Evolutionary conservation across 1,140 invertebrate genomes (phyloP).

Genomic region (Drosophila repletoides): DNA sequence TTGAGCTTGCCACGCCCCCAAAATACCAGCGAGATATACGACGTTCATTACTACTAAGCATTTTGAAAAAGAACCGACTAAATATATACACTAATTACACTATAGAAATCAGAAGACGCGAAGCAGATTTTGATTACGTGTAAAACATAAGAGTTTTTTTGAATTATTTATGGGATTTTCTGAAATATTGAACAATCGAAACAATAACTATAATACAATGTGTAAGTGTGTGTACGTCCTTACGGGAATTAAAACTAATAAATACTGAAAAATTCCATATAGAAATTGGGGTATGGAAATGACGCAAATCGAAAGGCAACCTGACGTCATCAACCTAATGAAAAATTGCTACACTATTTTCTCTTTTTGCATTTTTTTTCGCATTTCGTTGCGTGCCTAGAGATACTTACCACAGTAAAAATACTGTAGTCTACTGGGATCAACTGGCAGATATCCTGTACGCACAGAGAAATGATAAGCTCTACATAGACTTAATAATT

Average conservation of each 20-base stretch:
- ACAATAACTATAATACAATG: too few species aligned
- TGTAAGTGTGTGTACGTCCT: not conserved
- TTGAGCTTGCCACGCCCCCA: conserved; percentile 89
- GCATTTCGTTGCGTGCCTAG: conserved; percentile 13
- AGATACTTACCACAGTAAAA: not conserved
- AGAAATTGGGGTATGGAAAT: conserved; percentile 1
- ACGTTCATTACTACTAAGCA: not conserved
- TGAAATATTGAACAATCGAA: too few species aligned
- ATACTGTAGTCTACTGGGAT: not conserved
- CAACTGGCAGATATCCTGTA: not conserved
- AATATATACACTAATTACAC: not conserved
- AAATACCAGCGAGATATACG: conserved; percentile 91
- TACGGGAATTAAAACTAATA: not conserved
- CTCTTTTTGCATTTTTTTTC: not conserved
- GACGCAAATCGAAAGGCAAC: conserved; percentile 26
- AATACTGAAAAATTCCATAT: not conserved
- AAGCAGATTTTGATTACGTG: too few species aligned
- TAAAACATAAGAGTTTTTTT: too few species aligned
- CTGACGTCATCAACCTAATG: conserved; percentile 10
- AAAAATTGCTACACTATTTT: not conserved
- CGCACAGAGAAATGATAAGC: not conserved
- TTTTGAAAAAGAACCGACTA: not conserved
- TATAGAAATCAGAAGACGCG: not conserved
- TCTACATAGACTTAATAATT: too few species aligned
- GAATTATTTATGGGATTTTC: too few species aligned